Evolutionary conservation across 2,797 vertebrate genomes (phyloP).

Genomic region (Hemitrygon akajei): DNA sequence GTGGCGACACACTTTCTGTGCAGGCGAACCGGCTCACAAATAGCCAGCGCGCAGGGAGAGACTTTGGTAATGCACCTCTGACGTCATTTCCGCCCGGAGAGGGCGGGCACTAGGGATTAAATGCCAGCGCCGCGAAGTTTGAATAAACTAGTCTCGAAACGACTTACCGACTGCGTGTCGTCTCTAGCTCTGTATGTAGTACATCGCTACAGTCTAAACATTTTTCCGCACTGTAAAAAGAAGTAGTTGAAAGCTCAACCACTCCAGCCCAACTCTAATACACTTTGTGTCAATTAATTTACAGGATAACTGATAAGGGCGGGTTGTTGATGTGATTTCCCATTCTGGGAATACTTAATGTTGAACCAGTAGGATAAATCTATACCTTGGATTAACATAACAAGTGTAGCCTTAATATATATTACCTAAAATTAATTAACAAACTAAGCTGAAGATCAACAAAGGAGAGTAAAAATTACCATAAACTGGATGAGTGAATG

Average conservation of each 20-base stretch:
- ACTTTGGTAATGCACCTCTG: too few relatives aligned
- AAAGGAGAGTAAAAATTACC: background rate
- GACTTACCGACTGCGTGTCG: too few relatives aligned
- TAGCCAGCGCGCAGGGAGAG: too few relatives aligned
- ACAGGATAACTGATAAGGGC: background rate
- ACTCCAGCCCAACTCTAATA: background rate
- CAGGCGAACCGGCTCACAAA: too few relatives aligned
- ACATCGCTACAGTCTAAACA: too few relatives aligned
- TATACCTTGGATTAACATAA: background rate
- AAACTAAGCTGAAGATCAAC: background rate
- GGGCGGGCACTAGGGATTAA: too few relatives aligned
- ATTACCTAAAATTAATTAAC: conserved; percentile 12
- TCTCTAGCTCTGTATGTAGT: too few relatives aligned
- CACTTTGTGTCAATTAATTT: background rate
- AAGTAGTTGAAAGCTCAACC: background rate
- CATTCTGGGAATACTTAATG: background rate
- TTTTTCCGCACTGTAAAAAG: background rate
- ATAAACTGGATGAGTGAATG: background rate
- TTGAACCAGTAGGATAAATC: conserved; percentile 2
- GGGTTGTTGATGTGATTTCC: background rate
- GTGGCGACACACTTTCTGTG: too few relatives aligned
- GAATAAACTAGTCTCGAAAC: too few relatives aligned
- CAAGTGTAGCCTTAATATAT: background rate
- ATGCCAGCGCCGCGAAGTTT: too few relatives aligned
- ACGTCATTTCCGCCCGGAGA: too few relatives aligned